Evolutionary conservation across 2,888 invertebrate species (phyloP).

Genomic region (Plagodis pulveraria): DNA sequence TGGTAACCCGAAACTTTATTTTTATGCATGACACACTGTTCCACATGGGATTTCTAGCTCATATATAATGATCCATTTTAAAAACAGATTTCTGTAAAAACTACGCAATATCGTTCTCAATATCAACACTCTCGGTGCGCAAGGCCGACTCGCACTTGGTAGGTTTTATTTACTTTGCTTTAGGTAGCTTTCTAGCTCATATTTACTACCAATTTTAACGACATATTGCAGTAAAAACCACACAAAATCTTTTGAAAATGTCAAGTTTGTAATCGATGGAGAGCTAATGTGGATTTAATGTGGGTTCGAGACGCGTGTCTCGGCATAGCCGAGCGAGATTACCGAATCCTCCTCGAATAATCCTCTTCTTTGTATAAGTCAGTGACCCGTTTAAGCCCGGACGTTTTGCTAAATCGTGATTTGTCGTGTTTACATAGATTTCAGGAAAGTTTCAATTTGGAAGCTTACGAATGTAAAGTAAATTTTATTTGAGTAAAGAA

Average conservation of each 20-base stretch:
- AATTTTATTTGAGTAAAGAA: too few relatives aligned
- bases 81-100: too few relatives aligned
- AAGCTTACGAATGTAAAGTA: not conserved
- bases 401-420: conserved; percentile 61
- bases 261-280: conserved; percentile 68
- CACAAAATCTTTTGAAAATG: conserved; percentile 31
- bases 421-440: conserved; percentile 49
- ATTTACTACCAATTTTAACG: conserved; percentile 10
- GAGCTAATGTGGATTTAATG: conserved; percentile 78
- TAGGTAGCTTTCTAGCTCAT: not conserved
- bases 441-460: conserved; percentile 11
- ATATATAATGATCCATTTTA: too few relatives aligned
- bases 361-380: conserved; percentile 74
- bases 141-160: too few relatives aligned
- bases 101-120: too few relatives aligned
- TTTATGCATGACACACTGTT: too few relatives aligned
- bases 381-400: conserved; percentile 55
- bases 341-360: conserved; percentile 71
- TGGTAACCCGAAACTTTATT: too few relatives aligned
- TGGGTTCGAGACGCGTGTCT: conserved; percentile 70
- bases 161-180: too few relatives aligned
- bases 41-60: too few relatives aligned
- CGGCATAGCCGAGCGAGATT: conserved; percentile 69
- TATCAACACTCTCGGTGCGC: too few relatives aligned
- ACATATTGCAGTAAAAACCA: conserved; percentile 25